A percentile compares a stretch with the other conserved stretches of the same genome.
phyloP scores from a whole-genome alignment of 2,888 invertebrate genomes.

The Cephus pulcher region DNA sequence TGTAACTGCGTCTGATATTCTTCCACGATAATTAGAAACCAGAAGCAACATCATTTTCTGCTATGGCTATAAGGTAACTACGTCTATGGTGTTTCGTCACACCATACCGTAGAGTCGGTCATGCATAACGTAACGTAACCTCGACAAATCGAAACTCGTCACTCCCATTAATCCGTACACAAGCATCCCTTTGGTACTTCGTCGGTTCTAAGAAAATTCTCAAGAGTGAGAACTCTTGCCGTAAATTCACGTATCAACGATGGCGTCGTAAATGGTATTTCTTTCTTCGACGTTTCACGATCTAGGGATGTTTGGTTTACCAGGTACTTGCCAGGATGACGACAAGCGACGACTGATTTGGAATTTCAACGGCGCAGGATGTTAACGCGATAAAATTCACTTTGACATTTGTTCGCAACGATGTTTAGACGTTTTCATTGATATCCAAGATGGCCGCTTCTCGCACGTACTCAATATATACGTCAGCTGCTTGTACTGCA shows the following conservation, averaged over 20 bases:
- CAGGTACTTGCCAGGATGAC: slow-evolving; percentile 5
- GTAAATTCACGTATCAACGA: slow-evolving; percentile 4
- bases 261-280: neutral
- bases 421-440: slow-evolving; percentile 4
- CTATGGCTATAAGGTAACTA: neutral
- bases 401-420: neutral
- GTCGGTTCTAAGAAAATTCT: neutral
- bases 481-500: neutral
- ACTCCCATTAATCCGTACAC: slow-evolving; percentile 31
- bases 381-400: neutral
- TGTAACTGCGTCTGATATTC: neutral
- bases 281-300: neutral
- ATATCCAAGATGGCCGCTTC: neutral
- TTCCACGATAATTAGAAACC: neutral
- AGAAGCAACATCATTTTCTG: neutral
- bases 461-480: neutral
- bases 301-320: slow-evolving; percentile 13
- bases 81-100: slow-evolving; percentile 34
- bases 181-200: neutral
- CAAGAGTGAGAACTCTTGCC: neutral
- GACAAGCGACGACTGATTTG: slow-evolving; percentile 2
- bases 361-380: neutral
- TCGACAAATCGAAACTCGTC: slow-evolving; percentile 41
- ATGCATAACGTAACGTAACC: slow-evolving; percentile 47
- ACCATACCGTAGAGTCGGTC: slow-evolving; percentile 41